Percentiles rank a stretch among this genome's conserved stretches.
Evolutionary conservation across 1,140 invertebrate species (phyloP).

Genomic region (Heliothis subflexa): DNA sequence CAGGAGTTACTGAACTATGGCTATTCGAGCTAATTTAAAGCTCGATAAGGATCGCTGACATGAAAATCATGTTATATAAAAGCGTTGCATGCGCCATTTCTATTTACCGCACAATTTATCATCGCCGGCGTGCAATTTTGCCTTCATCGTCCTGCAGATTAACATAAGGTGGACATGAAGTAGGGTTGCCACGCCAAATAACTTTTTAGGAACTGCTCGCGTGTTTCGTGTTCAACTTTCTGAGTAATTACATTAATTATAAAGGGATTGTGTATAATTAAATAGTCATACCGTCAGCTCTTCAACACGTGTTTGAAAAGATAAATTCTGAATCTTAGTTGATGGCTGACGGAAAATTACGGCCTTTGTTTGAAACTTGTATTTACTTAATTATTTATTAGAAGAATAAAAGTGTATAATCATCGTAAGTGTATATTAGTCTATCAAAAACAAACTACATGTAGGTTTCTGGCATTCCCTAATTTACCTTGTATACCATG

Average conservation of each 20-base stretch:
- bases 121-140: constrained; percentile 35
- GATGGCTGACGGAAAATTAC: too few species aligned
- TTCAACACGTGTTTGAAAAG: too few species aligned
- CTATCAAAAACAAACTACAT: too few species aligned
- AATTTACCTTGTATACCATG: too few species aligned
- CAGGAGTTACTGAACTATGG: constrained; percentile 27
- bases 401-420: too few species aligned
- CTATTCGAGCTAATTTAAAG: constrained; percentile 35
- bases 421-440: too few species aligned
- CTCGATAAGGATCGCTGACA: constrained; percentile 40
- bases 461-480: too few species aligned
- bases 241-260: background rate
- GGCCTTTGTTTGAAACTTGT: too few species aligned
- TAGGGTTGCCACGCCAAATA: constrained; percentile 7
- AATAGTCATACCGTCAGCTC: too few species aligned
- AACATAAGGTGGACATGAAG: constrained; percentile 30
- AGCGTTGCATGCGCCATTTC: constrained; percentile 46
- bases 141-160: constrained; percentile 39
- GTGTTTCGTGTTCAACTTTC: background rate
- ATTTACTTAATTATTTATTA: too few species aligned
- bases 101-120: constrained; percentile 48
- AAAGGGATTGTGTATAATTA: too few species aligned
- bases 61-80: constrained; percentile 46
- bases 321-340: too few species aligned
- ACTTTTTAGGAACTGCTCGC: background rate